phyloP scores from a whole-genome alignment of 2,888 invertebrate species.

The Hanleya hanleyi region DNA sequence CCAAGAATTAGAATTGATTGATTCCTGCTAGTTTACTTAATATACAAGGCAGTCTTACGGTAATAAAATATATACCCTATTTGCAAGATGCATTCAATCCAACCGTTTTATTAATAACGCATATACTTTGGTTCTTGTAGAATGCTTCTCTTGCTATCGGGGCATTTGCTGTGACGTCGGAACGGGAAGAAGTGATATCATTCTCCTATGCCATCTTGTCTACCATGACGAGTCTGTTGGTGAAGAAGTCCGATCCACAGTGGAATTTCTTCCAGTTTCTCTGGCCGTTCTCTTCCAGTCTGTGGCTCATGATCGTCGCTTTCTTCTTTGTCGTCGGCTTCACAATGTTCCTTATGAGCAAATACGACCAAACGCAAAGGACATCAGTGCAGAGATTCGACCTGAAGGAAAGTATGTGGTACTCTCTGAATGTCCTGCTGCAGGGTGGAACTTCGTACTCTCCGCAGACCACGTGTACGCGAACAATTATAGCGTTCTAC shows the following conservation, averaged over 20 bases:
- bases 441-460: slow-evolving; percentile 62
- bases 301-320: slow-evolving; percentile 59
- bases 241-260: slow-evolving; percentile 47
- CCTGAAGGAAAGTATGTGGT: slow-evolving; percentile 65
- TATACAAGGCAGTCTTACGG: no score
- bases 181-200: slow-evolving; percentile 54
- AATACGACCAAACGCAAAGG: slow-evolving; percentile 57
- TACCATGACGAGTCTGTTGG: slow-evolving; percentile 54
- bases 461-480: slow-evolving; percentile 62
- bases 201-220: slow-evolving; percentile 63
- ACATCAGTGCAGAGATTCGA: slow-evolving; percentile 55
- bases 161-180: slow-evolving; percentile 59
- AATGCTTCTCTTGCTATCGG: slow-evolving; percentile 62
- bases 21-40: no score
- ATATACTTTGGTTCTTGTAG: slow-evolving; percentile 32
- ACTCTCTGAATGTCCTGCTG: slow-evolving; percentile 59
- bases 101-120: no score
- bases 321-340: slow-evolving; percentile 56
- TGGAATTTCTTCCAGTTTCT: slow-evolving; percentile 56
- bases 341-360: slow-evolving; percentile 59
- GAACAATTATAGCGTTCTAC: slow-evolving; percentile 64
- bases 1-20: no score
- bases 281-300: slow-evolving; percentile 44
- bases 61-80: no score
- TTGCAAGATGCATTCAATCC: no score